Percentiles rank a stretch among this genome's conserved stretches.
phyloP scores from a whole-genome alignment of 2,113 vertebrate species.

The Salvelinus sp. region DNA sequence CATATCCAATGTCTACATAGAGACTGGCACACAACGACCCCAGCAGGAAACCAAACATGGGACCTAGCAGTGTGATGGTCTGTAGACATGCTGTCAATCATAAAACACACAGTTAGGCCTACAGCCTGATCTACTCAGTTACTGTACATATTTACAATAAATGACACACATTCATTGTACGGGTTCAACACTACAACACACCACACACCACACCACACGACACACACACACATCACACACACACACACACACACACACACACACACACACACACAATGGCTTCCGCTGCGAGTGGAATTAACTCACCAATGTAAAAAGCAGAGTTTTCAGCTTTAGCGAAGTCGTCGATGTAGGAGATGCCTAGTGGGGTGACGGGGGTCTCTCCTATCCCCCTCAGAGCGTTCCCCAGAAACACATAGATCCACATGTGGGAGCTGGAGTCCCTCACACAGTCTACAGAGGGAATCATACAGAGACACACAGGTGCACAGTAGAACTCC shows the following conservation, averaged over 20 bases:
- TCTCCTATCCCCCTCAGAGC: slow-evolving; percentile 89
- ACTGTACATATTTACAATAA: too few relatives aligned
- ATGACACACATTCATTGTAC: too few relatives aligned
- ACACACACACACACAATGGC: too few relatives aligned
- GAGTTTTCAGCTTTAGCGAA: slow-evolving; percentile 84
- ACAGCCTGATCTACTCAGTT: too few relatives aligned
- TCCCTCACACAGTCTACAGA: slow-evolving; percentile 78
- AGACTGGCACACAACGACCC: slow-evolving; percentile 81
- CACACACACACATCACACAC: too few relatives aligned
- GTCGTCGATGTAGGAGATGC: slow-evolving; percentile 92
- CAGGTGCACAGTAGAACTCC: background rate
- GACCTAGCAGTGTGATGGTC: slow-evolving; percentile 81
- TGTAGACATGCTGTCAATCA: slow-evolving; percentile 78
- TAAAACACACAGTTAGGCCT: background rate
- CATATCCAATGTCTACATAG: slow-evolving; percentile 91
- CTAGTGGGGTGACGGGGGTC: slow-evolving; percentile 83
- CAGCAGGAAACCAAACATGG: slow-evolving; percentile 81
- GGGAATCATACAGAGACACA: slow-evolving; percentile 8
- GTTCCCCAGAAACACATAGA: slow-evolving; percentile 88
- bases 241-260: too few relatives aligned
- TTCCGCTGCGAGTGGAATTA: too few relatives aligned
- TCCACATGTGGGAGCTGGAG: slow-evolving; percentile 80
- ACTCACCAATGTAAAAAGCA: slow-evolving; percentile 85
- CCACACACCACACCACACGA: too few relatives aligned
- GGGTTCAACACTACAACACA: too few relatives aligned